A percentile compares a stretch with the other conserved stretches of the same genome.
Conservation (phyloP, 2,888 invertebrate genomes). For the Nyleta sp. region DNA sequence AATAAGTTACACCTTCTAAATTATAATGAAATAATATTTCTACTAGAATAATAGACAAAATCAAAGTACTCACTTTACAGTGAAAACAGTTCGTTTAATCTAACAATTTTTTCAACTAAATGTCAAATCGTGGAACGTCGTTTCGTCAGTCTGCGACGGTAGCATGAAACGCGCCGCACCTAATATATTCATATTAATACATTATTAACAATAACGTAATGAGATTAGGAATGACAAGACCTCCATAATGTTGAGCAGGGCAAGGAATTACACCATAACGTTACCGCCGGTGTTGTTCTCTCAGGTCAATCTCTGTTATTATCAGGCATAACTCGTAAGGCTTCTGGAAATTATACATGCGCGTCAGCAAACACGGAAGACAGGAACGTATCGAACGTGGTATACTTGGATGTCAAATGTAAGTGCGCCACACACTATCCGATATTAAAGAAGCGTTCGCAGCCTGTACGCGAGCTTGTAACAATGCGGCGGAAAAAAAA, state of each 20-base stretch:
- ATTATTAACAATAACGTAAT: slow-evolving; percentile 54
- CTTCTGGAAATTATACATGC: slow-evolving; percentile 95
- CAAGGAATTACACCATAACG: slow-evolving; percentile 92
- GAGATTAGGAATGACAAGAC: slow-evolving; percentile 57
- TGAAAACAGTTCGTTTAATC: slow-evolving; percentile 7
- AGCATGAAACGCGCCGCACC: slow-evolving; percentile 1
- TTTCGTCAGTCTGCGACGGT: slow-evolving; percentile 12
- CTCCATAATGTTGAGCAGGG: slow-evolving; percentile 84
- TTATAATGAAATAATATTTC: too few species aligned
- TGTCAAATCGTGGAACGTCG: not conserved
- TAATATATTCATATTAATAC: slow-evolving; percentile 46
- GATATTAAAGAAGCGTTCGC: slow-evolving; percentile 33
- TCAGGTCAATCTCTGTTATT: slow-evolving; percentile 94
- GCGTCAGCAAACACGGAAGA: slow-evolving; percentile 93
- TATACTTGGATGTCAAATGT: slow-evolving; percentile 83
- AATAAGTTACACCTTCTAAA: too few species aligned
- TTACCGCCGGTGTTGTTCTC: slow-evolving; percentile 91
- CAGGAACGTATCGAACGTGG: slow-evolving; percentile 85
- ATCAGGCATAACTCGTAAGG: slow-evolving; percentile 91
- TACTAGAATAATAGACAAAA: too few species aligned
- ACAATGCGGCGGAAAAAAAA: not conserved
- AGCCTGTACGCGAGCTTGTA: too few species aligned
- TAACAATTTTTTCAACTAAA: not conserved
- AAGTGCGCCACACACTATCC: slow-evolving; percentile 72
- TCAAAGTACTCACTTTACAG: too few species aligned